Base-by-base conservation (phyloP, 2,888 invertebrate species). In the Hypercompe scribonia region DNA sequence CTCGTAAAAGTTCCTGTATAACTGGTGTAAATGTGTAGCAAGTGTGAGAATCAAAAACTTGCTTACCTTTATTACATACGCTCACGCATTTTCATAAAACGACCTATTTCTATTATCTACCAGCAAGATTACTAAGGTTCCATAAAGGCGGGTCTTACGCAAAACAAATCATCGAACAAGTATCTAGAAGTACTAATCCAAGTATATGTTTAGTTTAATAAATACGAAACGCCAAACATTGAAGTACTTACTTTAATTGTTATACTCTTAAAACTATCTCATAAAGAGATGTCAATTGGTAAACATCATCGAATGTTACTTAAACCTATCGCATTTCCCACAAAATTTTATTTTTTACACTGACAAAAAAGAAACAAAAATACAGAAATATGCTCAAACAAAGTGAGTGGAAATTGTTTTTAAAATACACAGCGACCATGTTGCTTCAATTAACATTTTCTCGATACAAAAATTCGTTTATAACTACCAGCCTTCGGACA, bases 401-500 rank as follows among this genome's bases (percentile, higher is more conserved):
- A 80, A 85, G 83, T 78, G 81, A 83, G 77, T 72, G 73, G 72
- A 74, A 75, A 68, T n/a, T 73, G 67, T 71, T 77, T 73, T 77
- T 71, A 75, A 79, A 70, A 76, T 75, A 82, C 79, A 74, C 77
- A 81, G 82, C 80, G 72, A 85, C 81, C 78, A 78, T 73, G 74
- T 76, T 77, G 66, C 75, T 54, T 66, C 24, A 33, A 31, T 78
- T 78, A 75, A 77, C 63, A 77, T 71, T 31, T 46, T 76, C 73
- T 72, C 77, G 74, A 74, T 84, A 84, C 74, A 84, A 82, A 58
- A 84, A 79, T 79, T 81, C 78, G 81, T 84, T 84, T 77, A 75
- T 72, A 72, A 69, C 71, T 74, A 82, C 84, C 83, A 83, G 81
- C 82, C 82, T 84, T 81, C 80, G 80, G 78, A 82, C 81, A 80